Evolutionary conservation across 2,797 vertebrate species (phyloP).

Genomic region (Ammospiza maritima): DNA sequence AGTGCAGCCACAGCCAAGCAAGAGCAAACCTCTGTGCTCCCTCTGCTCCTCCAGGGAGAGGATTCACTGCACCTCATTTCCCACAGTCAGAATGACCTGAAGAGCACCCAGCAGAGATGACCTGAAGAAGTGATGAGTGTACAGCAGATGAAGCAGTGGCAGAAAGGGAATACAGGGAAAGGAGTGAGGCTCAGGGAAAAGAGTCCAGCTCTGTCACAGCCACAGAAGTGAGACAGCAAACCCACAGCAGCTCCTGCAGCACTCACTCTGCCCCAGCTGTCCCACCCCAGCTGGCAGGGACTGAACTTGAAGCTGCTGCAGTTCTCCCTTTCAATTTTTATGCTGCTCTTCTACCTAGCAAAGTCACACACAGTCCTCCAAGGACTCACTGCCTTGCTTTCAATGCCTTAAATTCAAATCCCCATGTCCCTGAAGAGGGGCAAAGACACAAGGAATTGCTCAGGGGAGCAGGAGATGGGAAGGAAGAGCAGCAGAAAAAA

Average conservation of each 20-base stretch:
- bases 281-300: neutral
- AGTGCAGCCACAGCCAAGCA: neutral
- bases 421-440: neutral
- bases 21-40: neutral
- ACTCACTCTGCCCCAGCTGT: neutral
- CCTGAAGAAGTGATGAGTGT: neutral
- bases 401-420: neutral
- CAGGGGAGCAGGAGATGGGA: neutral
- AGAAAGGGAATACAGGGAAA: neutral
- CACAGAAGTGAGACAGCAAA: neutral
- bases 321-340: neutral
- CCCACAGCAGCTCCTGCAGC: neutral
- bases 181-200: neutral
- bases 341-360: neutral
- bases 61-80: neutral
- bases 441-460: neutral
- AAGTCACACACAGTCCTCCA: neutral
- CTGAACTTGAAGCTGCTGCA: neutral
- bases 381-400: neutral
- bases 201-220: neutral
- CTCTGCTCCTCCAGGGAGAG: neutral
- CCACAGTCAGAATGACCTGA: accelerated
- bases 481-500: neutral
- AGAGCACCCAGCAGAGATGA: neutral
- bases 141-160: neutral